Base-by-base conservation (phyloP, 2,113 vertebrate genomes). In the Paramisgurnus dabryanus region DNA sequence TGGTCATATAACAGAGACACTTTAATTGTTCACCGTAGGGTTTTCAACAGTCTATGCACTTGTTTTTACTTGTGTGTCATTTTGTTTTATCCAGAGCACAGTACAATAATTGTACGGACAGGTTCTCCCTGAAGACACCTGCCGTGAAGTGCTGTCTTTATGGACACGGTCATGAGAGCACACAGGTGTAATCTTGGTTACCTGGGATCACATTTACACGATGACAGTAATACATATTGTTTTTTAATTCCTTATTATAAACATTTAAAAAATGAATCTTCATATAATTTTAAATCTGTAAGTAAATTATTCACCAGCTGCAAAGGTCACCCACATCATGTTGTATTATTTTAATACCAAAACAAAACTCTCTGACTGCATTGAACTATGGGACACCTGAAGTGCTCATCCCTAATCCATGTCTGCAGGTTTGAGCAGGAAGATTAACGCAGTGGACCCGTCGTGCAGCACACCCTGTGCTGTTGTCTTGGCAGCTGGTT, bases 321-420 rank as follows among this genome's bases (percentile, higher is more conserved):
- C 15, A 40, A 40, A 22, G 6, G 34, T 66, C 7, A 10, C 10
- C 22, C 47, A 77, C 47, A 50, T 66, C 15, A 76, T 41, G 53
- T 55, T 77, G 17, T 18, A 67, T 73, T 12, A 27, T 27, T 64
- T 17, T 43, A 61, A 63, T 15, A 40, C 6, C 47, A 43, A 60
- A 47, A 12, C 11, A 10, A 57, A 79, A 53, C 11, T 68, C 66
- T 7, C 75, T 67, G 67, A 70, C 67, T 78, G 70, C 34, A 78
- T 74, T 65, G 73, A 53, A 58, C 50, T 34, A 71, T 78, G 70
- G 75, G 78, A 71, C 76, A 79, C 70, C 83, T 72, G 43, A 81
- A 22, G 53, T 43, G 81, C 75, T 60, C 13, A 10, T 68, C 75
- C 50, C 55, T 87, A 81, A 85, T 83, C 83, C 79, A 13, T 65